phyloP scores from a whole-genome alignment of 2,797 vertebrate species.

The Pangasius djambal region DNA sequence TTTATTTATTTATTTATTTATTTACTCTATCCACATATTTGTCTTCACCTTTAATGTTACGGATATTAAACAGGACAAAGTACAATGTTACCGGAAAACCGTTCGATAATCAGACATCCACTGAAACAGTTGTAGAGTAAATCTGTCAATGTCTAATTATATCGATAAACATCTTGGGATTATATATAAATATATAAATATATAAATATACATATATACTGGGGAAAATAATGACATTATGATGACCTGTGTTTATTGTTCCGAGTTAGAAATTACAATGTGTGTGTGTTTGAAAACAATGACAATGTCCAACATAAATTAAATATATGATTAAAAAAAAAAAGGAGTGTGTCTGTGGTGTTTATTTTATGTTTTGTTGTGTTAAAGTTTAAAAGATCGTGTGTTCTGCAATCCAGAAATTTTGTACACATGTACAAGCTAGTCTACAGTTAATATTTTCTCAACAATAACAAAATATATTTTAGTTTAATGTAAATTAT shows the following conservation, averaged over 20 bases:
- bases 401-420: not conserved
- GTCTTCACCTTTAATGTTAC: constrained; percentile 55
- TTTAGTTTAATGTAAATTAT: not conserved
- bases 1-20: constrained; percentile 66
- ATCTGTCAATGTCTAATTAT: constrained; percentile 86
- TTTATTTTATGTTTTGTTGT: not conserved
- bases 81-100: constrained; percentile 69
- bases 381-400: not conserved
- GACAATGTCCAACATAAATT: constrained; percentile 67
- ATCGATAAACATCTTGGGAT: constrained; percentile 81
- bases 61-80: constrained; percentile 68
- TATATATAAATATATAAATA: constrained; percentile 60
- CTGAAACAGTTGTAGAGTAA: constrained; percentile 60
- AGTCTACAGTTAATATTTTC: not conserved
- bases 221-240: constrained; percentile 78
- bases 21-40: constrained; percentile 62
- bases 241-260: constrained; percentile 77
- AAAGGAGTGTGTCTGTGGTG: constrained; percentile 46
- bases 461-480: no score
- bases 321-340: constrained; percentile 68
- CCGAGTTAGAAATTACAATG: constrained; percentile 68
- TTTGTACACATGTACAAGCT: not conserved
- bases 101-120: constrained; percentile 78
- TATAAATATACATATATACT: constrained; percentile 79
- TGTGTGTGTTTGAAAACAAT: constrained; percentile 74